Conservation (phyloP, 2,888 invertebrate species). For the Escarpia spicata region DNA sequence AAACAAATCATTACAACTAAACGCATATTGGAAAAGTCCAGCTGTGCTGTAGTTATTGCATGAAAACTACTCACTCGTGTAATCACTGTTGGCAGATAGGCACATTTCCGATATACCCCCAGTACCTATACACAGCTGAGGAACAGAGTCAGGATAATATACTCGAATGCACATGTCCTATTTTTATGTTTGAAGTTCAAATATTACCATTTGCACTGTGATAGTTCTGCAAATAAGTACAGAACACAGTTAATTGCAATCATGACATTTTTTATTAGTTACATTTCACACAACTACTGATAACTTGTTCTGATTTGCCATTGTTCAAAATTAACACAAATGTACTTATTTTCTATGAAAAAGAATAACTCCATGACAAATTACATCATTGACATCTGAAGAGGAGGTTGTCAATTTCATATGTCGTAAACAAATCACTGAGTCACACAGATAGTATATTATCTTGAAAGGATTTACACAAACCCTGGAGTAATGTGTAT, state of each 20-base stretch:
- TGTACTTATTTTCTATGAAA: background rate
- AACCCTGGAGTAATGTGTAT: background rate
- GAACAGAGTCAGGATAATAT: no score
- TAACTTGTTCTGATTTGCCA: background rate
- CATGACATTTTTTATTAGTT: background rate
- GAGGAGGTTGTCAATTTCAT: background rate
- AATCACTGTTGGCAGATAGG: no score
- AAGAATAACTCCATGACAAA: background rate
- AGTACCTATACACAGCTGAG: no score
- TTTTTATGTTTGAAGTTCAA: background rate
- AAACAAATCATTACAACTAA: no score
- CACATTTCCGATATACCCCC: no score
- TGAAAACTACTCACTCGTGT: no score
- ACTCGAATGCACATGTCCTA: background rate
- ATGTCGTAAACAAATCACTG: background rate
- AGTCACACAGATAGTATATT: background rate
- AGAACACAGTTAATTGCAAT: background rate
- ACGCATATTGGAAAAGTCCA: no score
- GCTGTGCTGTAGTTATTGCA: no score
- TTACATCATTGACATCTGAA: background rate
- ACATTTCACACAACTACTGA: background rate
- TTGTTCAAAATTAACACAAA: background rate
- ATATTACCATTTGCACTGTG: background rate
- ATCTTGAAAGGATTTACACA: background rate
- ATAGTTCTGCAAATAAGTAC: background rate